Percentiles rank a stretch among this genome's conserved stretches.
Evolutionary conservation across 2,797 vertebrate genomes (phyloP).

Genomic region (Platyrinchus mystaceus): DNA sequence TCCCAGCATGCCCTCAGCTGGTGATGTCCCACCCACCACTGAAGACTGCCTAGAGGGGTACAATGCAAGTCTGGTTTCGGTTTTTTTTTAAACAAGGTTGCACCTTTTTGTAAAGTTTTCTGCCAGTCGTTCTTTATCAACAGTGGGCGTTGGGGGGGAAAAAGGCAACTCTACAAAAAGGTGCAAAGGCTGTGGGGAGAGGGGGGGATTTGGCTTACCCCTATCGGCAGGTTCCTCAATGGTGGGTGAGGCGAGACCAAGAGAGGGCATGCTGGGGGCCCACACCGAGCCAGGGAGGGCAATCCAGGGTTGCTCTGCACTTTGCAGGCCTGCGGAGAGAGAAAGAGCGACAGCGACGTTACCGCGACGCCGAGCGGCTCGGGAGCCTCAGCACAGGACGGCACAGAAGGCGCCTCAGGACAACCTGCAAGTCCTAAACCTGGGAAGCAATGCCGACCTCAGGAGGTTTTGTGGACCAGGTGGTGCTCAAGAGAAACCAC

Average conservation of each 20-base stretch:
- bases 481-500: neutral
- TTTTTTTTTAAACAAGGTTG: slow-evolving; percentile 19
- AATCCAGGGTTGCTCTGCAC: slow-evolving; percentile 74
- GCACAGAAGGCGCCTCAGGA: neutral
- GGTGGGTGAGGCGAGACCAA: slow-evolving; percentile 71
- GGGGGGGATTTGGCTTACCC: slow-evolving; percentile 67
- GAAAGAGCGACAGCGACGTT: slow-evolving; percentile 43
- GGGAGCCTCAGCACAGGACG: neutral
- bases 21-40: slow-evolving; percentile 69
- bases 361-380: neutral
- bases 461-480: neutral
- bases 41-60: slow-evolving; percentile 69
- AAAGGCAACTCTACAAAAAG: slow-evolving; percentile 60
- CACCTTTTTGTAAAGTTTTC: slow-evolving; percentile 57
- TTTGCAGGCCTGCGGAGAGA: slow-evolving; percentile 75
- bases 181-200: slow-evolving; percentile 18
- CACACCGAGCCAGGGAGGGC: slow-evolving; percentile 72
- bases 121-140: slow-evolving; percentile 46
- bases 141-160: neutral
- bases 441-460: rapidly evolving
- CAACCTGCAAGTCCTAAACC: neutral
- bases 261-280: slow-evolving; percentile 71
- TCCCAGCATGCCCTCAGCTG: slow-evolving; percentile 68
- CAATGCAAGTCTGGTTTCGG: slow-evolving; percentile 56
- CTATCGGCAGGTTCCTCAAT: slow-evolving; percentile 75